A percentile compares a stretch with the other conserved stretches of the same genome.
Evolutionary conservation across 2,113 vertebrate species (phyloP).

Genomic region (Peromyscus californicus): DNA sequence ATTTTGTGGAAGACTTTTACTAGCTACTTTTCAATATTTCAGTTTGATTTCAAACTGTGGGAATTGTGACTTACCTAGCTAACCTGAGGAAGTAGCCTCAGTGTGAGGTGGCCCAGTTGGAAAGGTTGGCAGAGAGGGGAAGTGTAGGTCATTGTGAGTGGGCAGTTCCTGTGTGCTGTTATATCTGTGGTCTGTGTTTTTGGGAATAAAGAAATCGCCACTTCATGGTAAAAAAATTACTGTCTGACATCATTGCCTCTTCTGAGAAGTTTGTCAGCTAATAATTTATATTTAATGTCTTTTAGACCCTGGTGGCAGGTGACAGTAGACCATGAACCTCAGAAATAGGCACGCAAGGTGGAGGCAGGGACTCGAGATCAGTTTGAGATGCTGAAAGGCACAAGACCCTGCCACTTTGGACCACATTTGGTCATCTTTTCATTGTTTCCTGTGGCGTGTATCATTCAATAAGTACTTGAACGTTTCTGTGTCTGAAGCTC

Average conservation of each 20-base stretch:
- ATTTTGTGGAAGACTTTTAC: background rate
- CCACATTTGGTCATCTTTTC: background rate
- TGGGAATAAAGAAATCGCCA: background rate
- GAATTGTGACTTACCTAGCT: background rate
- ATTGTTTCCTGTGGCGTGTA: background rate
- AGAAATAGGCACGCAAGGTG: background rate
- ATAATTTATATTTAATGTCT: slow-evolving; percentile 10
- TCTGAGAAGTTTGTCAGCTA: background rate
- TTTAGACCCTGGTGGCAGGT: background rate
- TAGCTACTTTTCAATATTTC: slow-evolving; percentile 40
- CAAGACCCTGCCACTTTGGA: background rate
- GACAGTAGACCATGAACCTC: background rate
- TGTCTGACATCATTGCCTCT: background rate
- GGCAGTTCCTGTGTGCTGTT: background rate
- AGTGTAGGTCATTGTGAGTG: background rate
- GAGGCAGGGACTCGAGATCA: background rate
- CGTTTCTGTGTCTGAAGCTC: background rate
- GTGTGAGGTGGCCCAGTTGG: background rate
- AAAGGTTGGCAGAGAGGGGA: background rate
- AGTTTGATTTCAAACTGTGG: slow-evolving; percentile 32
- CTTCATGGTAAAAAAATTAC: slow-evolving; percentile 23
- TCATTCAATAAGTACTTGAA: background rate
- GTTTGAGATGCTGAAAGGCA: background rate
- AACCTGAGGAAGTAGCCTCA: background rate
- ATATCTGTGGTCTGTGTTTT: accelerated